Conservation (phyloP, 1,140 invertebrate genomes). For the Antheraea mylitta region DNA sequence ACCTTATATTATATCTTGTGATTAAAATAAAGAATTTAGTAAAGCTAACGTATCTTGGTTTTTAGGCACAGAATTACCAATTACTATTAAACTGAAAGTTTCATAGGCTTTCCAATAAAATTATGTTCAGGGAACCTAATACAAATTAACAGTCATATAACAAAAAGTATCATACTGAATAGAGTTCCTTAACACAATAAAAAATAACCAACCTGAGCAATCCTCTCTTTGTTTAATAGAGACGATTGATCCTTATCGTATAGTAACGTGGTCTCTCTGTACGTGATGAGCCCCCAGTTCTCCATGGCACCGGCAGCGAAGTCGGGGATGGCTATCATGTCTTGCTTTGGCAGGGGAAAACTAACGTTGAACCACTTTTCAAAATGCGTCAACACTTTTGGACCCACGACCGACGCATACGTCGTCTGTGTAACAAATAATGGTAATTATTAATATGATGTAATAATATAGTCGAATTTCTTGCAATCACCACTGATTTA, state of each 20-base stretch:
- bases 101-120: too few relatives aligned
- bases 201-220: constrained; percentile 79
- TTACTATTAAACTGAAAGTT: too few relatives aligned
- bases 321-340: constrained; percentile 87
- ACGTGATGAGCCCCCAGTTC: constrained; percentile 85
- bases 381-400: constrained; percentile 86
- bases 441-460: constrained; percentile 42
- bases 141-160: too few relatives aligned
- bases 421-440: constrained; percentile 41
- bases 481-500: too few relatives aligned
- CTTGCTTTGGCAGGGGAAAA: constrained; percentile 79
- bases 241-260: constrained; percentile 84
- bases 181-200: neutral
- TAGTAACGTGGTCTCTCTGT: constrained; percentile 84
- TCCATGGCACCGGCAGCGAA: constrained; percentile 90
- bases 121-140: too few relatives aligned
- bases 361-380: constrained; percentile 73
- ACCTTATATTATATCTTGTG: too few relatives aligned
- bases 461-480: neutral
- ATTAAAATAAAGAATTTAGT: too few relatives aligned
- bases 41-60: too few relatives aligned
- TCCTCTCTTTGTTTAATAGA: constrained; percentile 79
- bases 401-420: constrained; percentile 84
- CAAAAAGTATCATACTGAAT: too few relatives aligned
- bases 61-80: too few relatives aligned